Percentiles rank a stretch among this genome's conserved stretches.
These are phyloP conservation scores for Characodon lateralis DNA, from an alignment of 2,797 vertebrate species.

Conservation along the genomic window DNA sequence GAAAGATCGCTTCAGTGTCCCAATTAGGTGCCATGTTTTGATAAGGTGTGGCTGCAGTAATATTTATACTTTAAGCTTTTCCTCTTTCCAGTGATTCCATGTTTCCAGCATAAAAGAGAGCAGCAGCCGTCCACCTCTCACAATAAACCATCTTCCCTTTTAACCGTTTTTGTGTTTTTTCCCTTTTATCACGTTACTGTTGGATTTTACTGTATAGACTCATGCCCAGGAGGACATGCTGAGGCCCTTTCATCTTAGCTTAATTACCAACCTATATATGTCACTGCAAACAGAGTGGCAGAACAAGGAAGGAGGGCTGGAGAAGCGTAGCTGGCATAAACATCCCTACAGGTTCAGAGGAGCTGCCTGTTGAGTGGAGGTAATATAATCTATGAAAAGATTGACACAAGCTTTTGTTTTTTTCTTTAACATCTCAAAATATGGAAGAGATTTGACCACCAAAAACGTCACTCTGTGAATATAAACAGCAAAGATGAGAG, in stretches of 20 bases:
- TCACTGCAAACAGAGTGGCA: slow-evolving; percentile 60
- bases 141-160: slow-evolving; percentile 49
- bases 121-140: slow-evolving; percentile 41
- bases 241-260: slow-evolving; percentile 65
- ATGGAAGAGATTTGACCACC: slow-evolving; percentile 70
- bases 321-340: slow-evolving; percentile 31
- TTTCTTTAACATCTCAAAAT: slow-evolving; percentile 63
- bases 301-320: slow-evolving; percentile 37
- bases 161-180: slow-evolving; percentile 31
- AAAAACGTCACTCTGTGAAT: slow-evolving; percentile 69
- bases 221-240: background rate
- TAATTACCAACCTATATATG: slow-evolving; percentile 75
- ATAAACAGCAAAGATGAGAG: slow-evolving; percentile 58
- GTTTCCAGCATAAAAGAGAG: slow-evolving; percentile 65
- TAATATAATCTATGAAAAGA: slow-evolving; percentile 69
- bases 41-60: slow-evolving; percentile 72
- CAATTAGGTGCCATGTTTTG: slow-evolving; percentile 71
- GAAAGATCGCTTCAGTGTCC: slow-evolving; percentile 67
- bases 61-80: slow-evolving; percentile 65
- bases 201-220: slow-evolving; percentile 47
- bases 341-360: slow-evolving; percentile 63
- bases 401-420: slow-evolving; percentile 49
- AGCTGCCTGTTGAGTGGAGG: slow-evolving; percentile 68
- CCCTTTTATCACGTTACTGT: slow-evolving; percentile 30
- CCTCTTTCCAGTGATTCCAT: slow-evolving; percentile 71